These are phyloP conservation scores for Epiperipatus broadwayi DNA, from an alignment of 2,888 invertebrate species.

Conservation along the genomic window DNA sequence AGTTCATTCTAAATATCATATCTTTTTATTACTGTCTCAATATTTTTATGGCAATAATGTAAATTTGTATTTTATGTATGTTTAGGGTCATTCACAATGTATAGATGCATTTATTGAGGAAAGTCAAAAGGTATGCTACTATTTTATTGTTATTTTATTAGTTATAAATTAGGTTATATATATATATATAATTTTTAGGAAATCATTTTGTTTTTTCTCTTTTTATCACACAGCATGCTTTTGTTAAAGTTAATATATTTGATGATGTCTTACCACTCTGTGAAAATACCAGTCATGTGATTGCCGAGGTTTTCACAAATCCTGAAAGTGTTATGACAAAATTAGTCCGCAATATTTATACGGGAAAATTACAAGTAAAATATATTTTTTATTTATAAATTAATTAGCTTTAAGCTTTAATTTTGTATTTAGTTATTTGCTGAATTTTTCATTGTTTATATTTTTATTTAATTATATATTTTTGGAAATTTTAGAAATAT, in stretches of 20 bases:
- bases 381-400: slow-evolving; percentile 7
- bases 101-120: slow-evolving; percentile 92
- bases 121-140: slow-evolving; percentile 56
- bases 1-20: neutral
- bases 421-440: slow-evolving; percentile 12
- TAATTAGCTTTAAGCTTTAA: neutral
- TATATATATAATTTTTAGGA: neutral
- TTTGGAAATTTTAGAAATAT: slow-evolving; percentile 40
- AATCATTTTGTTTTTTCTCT: slow-evolving; percentile 14
- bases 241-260: slow-evolving; percentile 72
- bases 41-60: no score
- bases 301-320: slow-evolving; percentile 65
- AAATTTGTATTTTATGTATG: slow-evolving; percentile 14
- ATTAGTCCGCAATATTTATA: slow-evolving; percentile 86
- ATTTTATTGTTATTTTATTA: slow-evolving; percentile 6
- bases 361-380: slow-evolving; percentile 43
- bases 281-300: slow-evolving; percentile 51
- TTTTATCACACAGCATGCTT: slow-evolving; percentile 55
- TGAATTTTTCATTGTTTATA: slow-evolving; percentile 8
- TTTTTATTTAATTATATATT: slow-evolving; percentile 4
- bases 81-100: slow-evolving; percentile 69
- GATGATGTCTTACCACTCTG: slow-evolving; percentile 72
- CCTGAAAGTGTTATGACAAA: slow-evolving; percentile 95
- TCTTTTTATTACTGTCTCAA: slow-evolving; percentile 5
- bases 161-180: slow-evolving; percentile 1